These are phyloP conservation scores for Xyrauchen texanus DNA, from an alignment of 2,113 vertebrate species.

Conservation along the genomic window DNA sequence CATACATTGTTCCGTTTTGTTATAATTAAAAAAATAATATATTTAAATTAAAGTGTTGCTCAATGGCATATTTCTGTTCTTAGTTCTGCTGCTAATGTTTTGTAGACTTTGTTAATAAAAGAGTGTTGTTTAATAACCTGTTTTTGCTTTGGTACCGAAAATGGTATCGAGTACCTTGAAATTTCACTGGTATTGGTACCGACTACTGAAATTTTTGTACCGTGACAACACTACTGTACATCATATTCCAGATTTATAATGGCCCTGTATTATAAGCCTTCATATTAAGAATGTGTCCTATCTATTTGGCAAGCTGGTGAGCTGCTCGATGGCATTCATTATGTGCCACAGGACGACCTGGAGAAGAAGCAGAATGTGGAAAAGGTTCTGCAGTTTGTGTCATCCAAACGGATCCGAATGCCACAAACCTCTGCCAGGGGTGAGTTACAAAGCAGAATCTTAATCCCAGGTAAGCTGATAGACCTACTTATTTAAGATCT, in stretches of 20 bases:
- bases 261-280: not conserved
- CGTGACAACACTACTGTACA: too few species aligned
- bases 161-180: too few species aligned
- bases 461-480: conserved; percentile 7
- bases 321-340: conserved; percentile 79
- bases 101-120: too few species aligned
- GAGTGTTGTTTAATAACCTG: too few species aligned
- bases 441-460: conserved; percentile 53
- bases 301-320: conserved; percentile 82
- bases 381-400: conserved; percentile 89
- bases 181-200: too few species aligned
- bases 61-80: too few species aligned
- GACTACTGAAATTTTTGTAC: too few species aligned
- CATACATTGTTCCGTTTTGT: too few species aligned
- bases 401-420: conserved; percentile 93
- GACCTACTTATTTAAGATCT: not conserved
- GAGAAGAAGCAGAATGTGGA: conserved; percentile 93
- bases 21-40: too few species aligned
- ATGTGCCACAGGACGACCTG: conserved; percentile 81
- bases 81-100: too few species aligned
- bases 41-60: too few species aligned
- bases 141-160: too few species aligned
- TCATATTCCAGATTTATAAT: not conserved
- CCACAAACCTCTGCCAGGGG: conserved; percentile 94
- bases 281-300: not conserved